These are phyloP conservation scores for Varecia variegata DNA, from an alignment of 2,797 vertebrate species.

Conservation along the genomic window DNA sequence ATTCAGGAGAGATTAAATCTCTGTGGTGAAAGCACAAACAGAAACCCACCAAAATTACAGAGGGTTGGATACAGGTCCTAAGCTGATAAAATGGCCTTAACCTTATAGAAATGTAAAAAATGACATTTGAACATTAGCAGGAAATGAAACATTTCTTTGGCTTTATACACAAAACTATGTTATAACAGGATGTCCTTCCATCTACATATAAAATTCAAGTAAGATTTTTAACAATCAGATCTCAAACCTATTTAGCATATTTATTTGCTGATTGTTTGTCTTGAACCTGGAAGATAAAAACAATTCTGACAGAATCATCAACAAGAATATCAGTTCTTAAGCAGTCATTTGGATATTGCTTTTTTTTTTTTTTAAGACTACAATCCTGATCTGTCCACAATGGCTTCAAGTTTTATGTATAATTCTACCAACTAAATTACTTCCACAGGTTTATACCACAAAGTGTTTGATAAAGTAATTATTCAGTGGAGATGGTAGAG, in stretches of 20 bases:
- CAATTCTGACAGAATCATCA: background rate
- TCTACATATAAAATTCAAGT: slow-evolving; percentile 1
- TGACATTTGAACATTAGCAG: background rate
- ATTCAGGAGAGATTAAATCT: background rate
- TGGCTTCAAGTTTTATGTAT: background rate
- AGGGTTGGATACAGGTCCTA: background rate
- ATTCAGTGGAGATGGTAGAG: background rate
- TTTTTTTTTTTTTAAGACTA: background rate
- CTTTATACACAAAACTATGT: background rate
- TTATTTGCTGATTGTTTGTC: background rate
- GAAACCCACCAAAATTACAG: background rate
- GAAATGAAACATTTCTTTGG: slow-evolving; percentile 3
- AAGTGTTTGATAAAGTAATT: background rate
- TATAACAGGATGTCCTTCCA: background rate
- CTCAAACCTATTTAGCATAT: background rate
- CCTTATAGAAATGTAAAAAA: background rate
- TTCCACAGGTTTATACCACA: background rate
- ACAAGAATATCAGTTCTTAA: background rate
- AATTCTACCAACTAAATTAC: background rate
- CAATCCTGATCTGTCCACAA: background rate
- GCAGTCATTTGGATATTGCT: background rate
- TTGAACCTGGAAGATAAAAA: background rate
- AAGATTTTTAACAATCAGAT: background rate
- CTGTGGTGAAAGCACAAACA: background rate
- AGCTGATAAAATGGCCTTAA: background rate